Conservation (phyloP, 1,140 invertebrate species). For the Polyergus mexicanus region DNA sequence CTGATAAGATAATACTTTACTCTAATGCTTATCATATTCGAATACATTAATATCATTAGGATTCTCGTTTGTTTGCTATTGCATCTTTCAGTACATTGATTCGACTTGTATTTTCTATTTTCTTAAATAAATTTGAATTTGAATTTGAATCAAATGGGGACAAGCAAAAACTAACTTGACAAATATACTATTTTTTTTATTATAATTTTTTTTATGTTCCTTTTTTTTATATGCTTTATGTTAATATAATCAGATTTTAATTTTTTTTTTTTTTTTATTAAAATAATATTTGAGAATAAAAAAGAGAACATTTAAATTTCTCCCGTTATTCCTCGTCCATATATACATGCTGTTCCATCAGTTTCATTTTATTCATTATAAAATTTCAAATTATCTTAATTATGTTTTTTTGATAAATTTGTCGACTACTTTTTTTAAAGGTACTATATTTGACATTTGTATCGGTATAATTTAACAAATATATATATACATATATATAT, state of each 20-base stretch:
- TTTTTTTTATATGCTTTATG: neutral
- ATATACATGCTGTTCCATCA: no score
- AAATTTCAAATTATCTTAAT: no score
- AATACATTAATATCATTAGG: neutral
- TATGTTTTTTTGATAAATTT: no score
- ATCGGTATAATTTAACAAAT: no score
- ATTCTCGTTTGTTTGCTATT: no score
- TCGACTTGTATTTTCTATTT: no score
- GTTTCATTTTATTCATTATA: neutral
- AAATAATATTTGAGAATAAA: neutral
- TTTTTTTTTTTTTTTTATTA: constrained; percentile 5
- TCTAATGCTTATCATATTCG: neutral
- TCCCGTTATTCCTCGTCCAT: neutral
- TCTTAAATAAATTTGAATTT: neutral
- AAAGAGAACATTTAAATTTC: neutral
- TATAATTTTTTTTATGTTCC: neutral
- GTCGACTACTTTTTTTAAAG: no score
- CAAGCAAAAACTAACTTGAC: neutral
- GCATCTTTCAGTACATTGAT: no score
- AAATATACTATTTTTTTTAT: neutral
- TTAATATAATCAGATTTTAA: neutral
- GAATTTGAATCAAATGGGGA: neutral
- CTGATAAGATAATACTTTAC: neutral
- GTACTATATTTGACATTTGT: no score
- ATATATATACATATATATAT: no score